A percentile compares a stretch with the other conserved stretches of the same genome.
phyloP scores from a whole-genome alignment of 2,888 invertebrate genomes.

The Pheosia tremula region DNA sequence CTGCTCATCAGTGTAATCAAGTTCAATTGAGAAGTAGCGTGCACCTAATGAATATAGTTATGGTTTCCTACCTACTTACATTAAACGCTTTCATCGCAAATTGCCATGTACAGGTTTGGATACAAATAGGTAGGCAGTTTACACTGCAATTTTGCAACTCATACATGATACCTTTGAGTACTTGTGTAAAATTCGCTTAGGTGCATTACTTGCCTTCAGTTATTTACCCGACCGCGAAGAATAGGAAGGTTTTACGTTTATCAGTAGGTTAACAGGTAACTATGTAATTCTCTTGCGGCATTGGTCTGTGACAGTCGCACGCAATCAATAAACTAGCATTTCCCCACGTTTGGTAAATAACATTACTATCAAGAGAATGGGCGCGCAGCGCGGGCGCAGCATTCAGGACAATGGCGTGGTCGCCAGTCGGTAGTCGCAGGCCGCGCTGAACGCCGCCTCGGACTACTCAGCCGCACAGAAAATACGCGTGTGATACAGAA shows the following conservation, averaged over 20 bases:
- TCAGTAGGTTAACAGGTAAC: background rate
- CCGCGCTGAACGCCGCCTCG: constrained; percentile 12
- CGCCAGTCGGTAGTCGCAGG: constrained; percentile 13
- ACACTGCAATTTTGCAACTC: too few species aligned
- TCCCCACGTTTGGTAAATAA: constrained; percentile 36
- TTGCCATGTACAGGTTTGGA: too few species aligned
- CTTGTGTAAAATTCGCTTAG: too few species aligned
- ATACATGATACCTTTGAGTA: too few species aligned
- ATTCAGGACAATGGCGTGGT: background rate
- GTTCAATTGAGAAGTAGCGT: constrained; percentile 12
- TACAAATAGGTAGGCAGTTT: too few species aligned
- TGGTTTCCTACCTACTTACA: background rate
- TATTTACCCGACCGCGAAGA: too few species aligned
- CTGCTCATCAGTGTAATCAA: constrained; percentile 10
- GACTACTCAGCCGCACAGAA: background rate
- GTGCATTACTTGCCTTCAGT: too few species aligned
- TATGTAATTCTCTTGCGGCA: background rate
- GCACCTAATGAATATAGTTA: background rate
- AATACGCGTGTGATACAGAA: constrained; percentile 4
- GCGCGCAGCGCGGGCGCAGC: constrained; percentile 7
- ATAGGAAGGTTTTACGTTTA: too few species aligned
- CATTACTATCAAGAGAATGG: constrained; percentile 40
- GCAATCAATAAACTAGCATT: constrained; percentile 8
- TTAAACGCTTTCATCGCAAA: too few species aligned
- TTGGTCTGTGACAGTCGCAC: background rate